These are phyloP conservation scores for Rhagoletis pomonella DNA, from an alignment of 1,140 invertebrate species.

Conservation along the genomic window DNA sequence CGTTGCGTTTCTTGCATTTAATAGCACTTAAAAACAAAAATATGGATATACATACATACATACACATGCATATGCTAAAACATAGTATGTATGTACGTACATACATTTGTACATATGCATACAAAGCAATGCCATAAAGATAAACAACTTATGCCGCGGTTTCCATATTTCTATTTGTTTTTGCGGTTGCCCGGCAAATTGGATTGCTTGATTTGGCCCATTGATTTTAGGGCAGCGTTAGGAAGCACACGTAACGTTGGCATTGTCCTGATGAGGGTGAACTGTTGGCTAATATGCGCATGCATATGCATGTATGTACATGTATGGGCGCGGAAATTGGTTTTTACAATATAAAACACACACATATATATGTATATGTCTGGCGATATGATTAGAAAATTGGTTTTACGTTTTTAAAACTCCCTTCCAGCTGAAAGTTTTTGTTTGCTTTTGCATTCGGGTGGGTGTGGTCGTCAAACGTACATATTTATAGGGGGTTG, in stretches of 20 bases:
- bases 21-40: neutral
- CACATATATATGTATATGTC: slow-evolving; percentile 42
- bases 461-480: neutral
- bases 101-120: neutral
- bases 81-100: no score
- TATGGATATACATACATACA: neutral
- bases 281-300: neutral
- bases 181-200: neutral
- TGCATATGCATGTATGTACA: neutral
- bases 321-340: slow-evolving; percentile 54
- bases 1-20: slow-evolving; percentile 44
- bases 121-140: neutral
- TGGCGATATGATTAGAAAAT: slow-evolving; percentile 35
- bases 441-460: neutral
- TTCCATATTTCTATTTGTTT: slow-evolving; percentile 14
- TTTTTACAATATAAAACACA: slow-evolving; percentile 47
- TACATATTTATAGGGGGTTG: slow-evolving; percentile 14
- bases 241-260: neutral
- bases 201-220: neutral
- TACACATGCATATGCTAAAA: neutral
- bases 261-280: slow-evolving; percentile 1
- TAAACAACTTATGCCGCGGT: slow-evolving; percentile 34
- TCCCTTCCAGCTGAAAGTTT: slow-evolving; percentile 4
- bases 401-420: slow-evolving; percentile 22
- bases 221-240: neutral